Evolutionary conservation across 2,888 invertebrate genomes (phyloP).

Genomic region (Trileptium ribeirensis): DNA sequence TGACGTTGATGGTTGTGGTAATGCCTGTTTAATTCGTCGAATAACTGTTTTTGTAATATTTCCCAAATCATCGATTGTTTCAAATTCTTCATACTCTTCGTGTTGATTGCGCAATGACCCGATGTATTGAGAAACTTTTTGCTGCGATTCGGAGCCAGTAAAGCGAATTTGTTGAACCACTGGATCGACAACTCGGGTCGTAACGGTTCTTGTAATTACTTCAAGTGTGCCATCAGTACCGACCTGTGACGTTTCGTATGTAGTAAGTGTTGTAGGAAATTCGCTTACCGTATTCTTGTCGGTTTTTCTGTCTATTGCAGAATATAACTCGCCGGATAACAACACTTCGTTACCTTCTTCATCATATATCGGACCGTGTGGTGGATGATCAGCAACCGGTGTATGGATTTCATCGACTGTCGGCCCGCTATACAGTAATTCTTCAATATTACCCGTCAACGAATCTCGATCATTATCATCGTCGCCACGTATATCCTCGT

Average conservation of each 20-base stretch:
- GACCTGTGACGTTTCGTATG: constrained; percentile 45
- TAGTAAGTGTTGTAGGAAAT: constrained; percentile 47
- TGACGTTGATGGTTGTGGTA: background rate
- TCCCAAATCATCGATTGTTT: constrained; percentile 46
- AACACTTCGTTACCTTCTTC: background rate
- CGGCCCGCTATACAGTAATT: constrained; percentile 28
- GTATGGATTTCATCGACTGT: background rate
- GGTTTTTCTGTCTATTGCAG: background rate
- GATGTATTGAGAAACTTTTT: constrained; percentile 35
- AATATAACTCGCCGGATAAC: background rate
- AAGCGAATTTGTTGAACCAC: constrained; percentile 45
- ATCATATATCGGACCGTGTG: constrained; percentile 1
- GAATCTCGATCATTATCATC: constrained; percentile 44
- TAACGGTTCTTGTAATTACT: constrained; percentile 47
- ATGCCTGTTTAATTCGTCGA: background rate
- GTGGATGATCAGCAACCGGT: constrained; percentile 12
- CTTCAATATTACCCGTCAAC: constrained; percentile 41
- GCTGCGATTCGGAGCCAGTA: constrained; percentile 47
- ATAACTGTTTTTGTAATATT: constrained; percentile 44
- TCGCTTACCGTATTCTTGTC: too few relatives aligned
- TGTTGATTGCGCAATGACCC: constrained; percentile 34
- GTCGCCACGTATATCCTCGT: too few relatives aligned
- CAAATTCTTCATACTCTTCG: constrained; percentile 40
- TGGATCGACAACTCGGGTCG: constrained; percentile 46
- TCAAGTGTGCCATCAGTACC: constrained; percentile 44